A percentile compares a stretch with the other conserved stretches of the same genome.
Evolutionary conservation across 2,797 vertebrate species (phyloP).

Genomic region (Squalus acanthias): DNA sequence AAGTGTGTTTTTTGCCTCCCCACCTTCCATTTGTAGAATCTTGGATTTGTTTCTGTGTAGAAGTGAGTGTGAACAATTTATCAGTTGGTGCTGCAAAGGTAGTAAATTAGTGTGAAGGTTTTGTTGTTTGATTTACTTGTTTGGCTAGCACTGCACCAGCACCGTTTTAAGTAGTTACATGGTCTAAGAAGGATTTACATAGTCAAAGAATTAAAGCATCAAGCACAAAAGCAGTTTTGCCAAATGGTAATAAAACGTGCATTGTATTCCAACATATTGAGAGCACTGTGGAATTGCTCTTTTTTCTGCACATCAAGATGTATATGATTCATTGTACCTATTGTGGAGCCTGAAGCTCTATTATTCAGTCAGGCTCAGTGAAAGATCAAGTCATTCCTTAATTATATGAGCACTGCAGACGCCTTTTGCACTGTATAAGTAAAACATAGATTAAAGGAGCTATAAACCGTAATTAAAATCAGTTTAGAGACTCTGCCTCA

Average conservation of each 20-base stretch:
- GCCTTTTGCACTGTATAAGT: background rate
- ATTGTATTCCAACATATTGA: background rate
- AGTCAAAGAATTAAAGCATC: background rate
- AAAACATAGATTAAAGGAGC: constrained; percentile 8
- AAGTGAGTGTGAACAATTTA: background rate
- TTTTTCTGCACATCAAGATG: background rate
- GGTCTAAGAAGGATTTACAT: background rate
- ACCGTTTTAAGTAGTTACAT: background rate
- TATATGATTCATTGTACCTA: background rate
- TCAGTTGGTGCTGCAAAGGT: background rate
- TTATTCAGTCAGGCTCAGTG: background rate
- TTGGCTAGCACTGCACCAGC: background rate
- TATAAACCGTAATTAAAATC: background rate
- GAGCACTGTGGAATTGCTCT: background rate
- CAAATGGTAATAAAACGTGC: background rate
- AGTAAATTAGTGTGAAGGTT: background rate
- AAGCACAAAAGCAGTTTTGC: background rate
- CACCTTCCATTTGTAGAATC: background rate
- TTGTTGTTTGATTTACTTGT: background rate
- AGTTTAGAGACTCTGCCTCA: background rate
- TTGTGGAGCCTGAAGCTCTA: background rate
- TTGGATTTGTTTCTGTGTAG: background rate
- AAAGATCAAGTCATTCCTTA: background rate
- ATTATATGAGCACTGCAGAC: background rate
- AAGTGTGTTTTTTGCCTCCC: background rate